Evolutionary conservation across 2,888 invertebrate species (phyloP).

Genomic region (Xestia xanthographa): DNA sequence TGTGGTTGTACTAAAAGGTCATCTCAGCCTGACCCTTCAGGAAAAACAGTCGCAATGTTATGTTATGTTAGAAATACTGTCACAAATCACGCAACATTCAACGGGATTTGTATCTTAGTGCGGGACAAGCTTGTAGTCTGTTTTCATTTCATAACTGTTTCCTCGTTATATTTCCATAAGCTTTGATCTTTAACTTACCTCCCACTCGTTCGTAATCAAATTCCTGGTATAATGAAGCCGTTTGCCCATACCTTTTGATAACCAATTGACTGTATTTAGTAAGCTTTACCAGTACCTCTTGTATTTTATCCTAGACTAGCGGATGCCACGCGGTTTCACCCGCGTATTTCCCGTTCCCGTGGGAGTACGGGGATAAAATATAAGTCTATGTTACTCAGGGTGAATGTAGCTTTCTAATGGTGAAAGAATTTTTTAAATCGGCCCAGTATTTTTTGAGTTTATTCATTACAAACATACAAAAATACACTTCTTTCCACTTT

Average conservation of each 20-base stretch:
- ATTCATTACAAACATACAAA: too few relatives aligned
- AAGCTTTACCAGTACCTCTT: background rate
- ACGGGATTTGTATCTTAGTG: background rate
- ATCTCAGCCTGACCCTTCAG: background rate
- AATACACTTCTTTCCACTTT: too few relatives aligned
- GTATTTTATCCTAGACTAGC: too few relatives aligned
- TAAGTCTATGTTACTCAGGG: too few relatives aligned
- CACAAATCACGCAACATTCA: constrained; percentile 23
- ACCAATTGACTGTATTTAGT: constrained; percentile 2
- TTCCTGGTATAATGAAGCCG: constrained; percentile 45
- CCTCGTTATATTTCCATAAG: constrained; percentile 60
- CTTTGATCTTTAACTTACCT: constrained; percentile 57
- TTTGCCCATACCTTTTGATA: constrained; percentile 22
- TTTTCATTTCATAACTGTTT: constrained; percentile 46
- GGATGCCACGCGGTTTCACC: too few relatives aligned
- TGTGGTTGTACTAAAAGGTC: background rate
- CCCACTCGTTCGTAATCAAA: constrained; percentile 52
- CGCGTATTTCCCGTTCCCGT: too few relatives aligned
- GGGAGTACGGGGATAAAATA: too few relatives aligned
- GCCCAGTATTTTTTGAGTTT: too few relatives aligned
- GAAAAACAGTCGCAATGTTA: background rate
- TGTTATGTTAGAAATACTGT: constrained; percentile 2
- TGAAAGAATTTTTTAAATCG: too few relatives aligned
- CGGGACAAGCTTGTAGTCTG: background rate
- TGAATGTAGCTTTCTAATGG: too few relatives aligned